phyloP scores from a whole-genome alignment of 2,888 invertebrate species.

The Odontocolon sp. region DNA sequence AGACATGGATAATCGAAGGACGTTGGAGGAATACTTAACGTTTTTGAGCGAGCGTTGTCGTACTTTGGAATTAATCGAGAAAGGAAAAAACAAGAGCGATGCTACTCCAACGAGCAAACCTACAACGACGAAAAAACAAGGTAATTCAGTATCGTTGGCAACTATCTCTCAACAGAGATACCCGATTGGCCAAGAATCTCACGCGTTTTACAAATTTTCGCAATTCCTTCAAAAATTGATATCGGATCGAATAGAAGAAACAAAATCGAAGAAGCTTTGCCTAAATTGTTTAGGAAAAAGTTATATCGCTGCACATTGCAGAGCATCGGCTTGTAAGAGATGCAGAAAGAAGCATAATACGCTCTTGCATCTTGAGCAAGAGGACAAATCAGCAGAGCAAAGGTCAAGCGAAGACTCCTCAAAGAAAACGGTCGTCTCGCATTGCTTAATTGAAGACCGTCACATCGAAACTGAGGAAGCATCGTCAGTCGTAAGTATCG shows the following conservation, averaged over 20 bases:
- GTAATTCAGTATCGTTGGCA: slow-evolving; percentile 20
- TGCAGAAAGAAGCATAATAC: slow-evolving; percentile 59
- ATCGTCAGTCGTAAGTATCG: slow-evolving; percentile 6
- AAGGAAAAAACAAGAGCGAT: slow-evolving; percentile 17
- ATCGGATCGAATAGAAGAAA: slow-evolving; percentile 11
- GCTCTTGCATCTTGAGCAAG: slow-evolving; percentile 43
- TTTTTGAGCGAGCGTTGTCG: slow-evolving; percentile 33
- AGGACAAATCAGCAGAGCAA: background rate
- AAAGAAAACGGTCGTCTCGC: slow-evolving; percentile 18
- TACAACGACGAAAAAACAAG: background rate
- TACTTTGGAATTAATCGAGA: slow-evolving; percentile 24
- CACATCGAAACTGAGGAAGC: background rate
- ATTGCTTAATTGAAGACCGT: background rate
- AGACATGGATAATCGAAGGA: slow-evolving; percentile 1
- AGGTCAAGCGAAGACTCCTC: slow-evolving; percentile 2
- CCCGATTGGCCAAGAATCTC: slow-evolving; percentile 17
- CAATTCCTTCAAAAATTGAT: slow-evolving; percentile 27
- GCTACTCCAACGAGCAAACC: background rate
- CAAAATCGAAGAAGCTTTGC: slow-evolving; percentile 29
- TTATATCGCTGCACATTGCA: slow-evolving; percentile 49
- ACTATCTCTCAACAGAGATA: slow-evolving; percentile 3
- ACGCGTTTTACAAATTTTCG: slow-evolving; percentile 29
- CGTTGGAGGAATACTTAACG: slow-evolving; percentile 13
- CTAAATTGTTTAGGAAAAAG: slow-evolving; percentile 46
- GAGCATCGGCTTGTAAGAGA: slow-evolving; percentile 53